Evolutionary conservation across 2,113 vertebrate genomes (phyloP), one percentile per base, ranked within the genome.

Genomic region (Pelusios castaneus): DNA sequence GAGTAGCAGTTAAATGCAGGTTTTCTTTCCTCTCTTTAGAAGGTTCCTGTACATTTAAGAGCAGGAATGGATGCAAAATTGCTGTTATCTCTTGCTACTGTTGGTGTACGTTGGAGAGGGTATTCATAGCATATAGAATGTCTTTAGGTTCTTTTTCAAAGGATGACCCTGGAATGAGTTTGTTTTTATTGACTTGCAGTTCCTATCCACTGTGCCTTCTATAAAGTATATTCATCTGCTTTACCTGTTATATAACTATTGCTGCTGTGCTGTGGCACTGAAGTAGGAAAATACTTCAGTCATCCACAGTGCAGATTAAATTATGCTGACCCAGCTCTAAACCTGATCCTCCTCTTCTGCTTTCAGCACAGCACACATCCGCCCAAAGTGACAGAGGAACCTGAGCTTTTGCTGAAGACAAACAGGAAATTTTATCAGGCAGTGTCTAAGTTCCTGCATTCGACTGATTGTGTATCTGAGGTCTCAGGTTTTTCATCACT

Each of bases 91-190:
- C n/a, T 0, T 25, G 51, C 31, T 1, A 13, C 4, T 14, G 87
- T 52, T 11, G 82, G 51, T 27, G 5, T 4, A 1, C 6, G 1
- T 3, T 4, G 82, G 17, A 63, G 79, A 22, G 51, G 27, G 6
- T 60, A 24, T 2, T 47, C 2, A 1, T 0, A 13, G 82, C 67
- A 7, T 1, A 0, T 2, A 0, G 31, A 51, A 38, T 52, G 27
- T 76, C 52, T 80, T 70, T 4, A 1, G 6, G 2, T 3, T 6
- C 0, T 0, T 34, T 60, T 16, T 5, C 0, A 1, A 67, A 1
- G 88, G 84, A 5, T 31, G 3, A 0, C 43, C 1, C 0, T 2
- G 58, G 31, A 29, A 2, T 1, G 3, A 54, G 31, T 77, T 54
- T 12, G 1, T 24, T 55, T 27, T 34, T 43, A 0, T 1, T 7